These are phyloP conservation scores for Lissocephala sabroskyi DNA, from an alignment of 2,888 invertebrate species.

Conservation along the genomic window DNA sequence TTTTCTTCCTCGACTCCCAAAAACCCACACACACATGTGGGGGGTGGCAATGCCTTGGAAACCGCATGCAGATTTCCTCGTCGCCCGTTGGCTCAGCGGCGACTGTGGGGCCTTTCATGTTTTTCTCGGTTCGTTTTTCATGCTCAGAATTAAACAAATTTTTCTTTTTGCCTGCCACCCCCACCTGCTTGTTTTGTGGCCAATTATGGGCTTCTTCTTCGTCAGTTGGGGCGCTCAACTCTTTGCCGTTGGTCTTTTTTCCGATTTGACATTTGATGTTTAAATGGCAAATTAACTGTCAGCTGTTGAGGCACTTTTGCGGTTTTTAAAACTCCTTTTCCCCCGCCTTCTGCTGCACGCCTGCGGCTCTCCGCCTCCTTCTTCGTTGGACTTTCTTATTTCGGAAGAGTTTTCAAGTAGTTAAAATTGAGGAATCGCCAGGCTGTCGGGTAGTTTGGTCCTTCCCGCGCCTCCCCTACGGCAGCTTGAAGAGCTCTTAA, in stretches of 20 bases:
- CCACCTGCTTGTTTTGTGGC: slow-evolving; percentile 38
- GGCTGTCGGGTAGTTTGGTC: too few relatives aligned
- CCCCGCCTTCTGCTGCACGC: too few relatives aligned
- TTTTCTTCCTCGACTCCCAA: slow-evolving; percentile 1
- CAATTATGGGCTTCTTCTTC: slow-evolving; percentile 34
- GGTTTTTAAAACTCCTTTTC: not conserved
- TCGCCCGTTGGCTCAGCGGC: slow-evolving; percentile 4
- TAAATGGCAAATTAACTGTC: slow-evolving; percentile 62
- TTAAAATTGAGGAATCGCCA: slow-evolving; percentile 15
- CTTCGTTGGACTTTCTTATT: too few relatives aligned
- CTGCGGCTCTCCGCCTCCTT: not conserved
- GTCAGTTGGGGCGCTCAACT: not conserved
- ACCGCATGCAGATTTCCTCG: slow-evolving; percentile 35
- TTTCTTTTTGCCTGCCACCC: not conserved
- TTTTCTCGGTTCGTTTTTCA: slow-evolving; percentile 5
- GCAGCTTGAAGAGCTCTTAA: too few relatives aligned
- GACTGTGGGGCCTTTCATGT: slow-evolving; percentile 3
- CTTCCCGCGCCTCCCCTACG: too few relatives aligned
- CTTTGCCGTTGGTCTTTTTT: not conserved
- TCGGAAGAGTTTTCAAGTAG: too few relatives aligned
- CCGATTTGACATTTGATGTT: slow-evolving; percentile 64
- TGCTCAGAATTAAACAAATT: slow-evolving; percentile 37
- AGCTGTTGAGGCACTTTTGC: slow-evolving; percentile 18
- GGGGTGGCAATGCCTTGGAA: too few relatives aligned
- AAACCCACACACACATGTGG: not conserved